Evolutionary conservation across 1,140 invertebrate genomes (phyloP).

Genomic region (Pseudomyrmex dendroicus): DNA sequence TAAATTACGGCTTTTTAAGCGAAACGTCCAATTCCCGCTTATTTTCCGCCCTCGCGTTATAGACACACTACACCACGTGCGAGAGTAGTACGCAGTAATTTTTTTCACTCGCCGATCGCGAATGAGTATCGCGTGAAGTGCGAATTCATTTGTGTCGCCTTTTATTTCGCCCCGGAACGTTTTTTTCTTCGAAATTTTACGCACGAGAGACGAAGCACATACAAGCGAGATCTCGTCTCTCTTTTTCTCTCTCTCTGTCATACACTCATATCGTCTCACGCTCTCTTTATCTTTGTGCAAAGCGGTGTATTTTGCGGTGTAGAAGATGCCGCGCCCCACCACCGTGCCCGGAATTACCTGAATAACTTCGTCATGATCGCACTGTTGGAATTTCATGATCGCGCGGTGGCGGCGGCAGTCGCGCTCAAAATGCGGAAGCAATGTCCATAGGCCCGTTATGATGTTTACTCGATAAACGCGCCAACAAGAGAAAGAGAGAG

Average conservation of each 20-base stretch:
- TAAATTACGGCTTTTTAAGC: conserved; percentile 48
- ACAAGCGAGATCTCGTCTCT: neutral
- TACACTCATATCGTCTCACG: no score
- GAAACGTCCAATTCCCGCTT: conserved; percentile 42
- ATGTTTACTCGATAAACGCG: conserved; percentile 31
- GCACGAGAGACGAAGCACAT: neutral
- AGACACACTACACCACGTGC: no score
- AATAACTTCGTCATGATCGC: conserved; percentile 52
- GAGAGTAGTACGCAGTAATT: neutral
- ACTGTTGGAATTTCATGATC: conserved; percentile 52
- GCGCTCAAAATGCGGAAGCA: conserved; percentile 53
- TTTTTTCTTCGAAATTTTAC: neutral
- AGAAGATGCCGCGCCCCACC: neutral
- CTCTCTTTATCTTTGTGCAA: neutral
- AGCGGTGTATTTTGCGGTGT: neutral
- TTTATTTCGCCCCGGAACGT: neutral
- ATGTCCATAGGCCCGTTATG: conserved; percentile 20
- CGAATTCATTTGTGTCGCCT: conserved; percentile 12
- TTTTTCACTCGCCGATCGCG: neutral
- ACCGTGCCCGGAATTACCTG: conserved; percentile 24
- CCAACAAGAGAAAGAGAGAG: neutral
- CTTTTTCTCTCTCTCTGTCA: no score
- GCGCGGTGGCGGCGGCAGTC: conserved; percentile 25
- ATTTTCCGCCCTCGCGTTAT: conserved; percentile 17
- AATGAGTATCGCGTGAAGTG: neutral